These are phyloP conservation scores for Fragum fragum DNA, from an alignment of 2,888 invertebrate species.

Conservation along the genomic window DNA sequence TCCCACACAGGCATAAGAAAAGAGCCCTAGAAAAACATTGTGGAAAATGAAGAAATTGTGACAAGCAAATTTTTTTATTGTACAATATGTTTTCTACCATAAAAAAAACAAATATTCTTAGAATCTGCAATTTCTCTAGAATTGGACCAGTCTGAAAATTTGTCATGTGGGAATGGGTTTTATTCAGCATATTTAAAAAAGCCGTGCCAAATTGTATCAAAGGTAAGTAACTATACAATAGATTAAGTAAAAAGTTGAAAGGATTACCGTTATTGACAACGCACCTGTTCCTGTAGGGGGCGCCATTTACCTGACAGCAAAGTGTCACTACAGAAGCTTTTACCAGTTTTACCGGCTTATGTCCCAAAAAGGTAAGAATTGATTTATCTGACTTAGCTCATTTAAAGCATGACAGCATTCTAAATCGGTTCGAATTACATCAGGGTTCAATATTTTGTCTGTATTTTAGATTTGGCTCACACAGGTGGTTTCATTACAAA, in stretches of 20 bases:
- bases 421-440: neutral
- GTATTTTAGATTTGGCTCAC: neutral
- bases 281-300: constrained; percentile 64
- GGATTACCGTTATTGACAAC: neutral
- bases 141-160: too few relatives aligned
- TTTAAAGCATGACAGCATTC: neutral
- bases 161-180: too few relatives aligned
- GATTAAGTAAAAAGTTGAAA: neutral
- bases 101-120: too few relatives aligned
- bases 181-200: too few relatives aligned
- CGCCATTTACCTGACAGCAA: constrained; percentile 67
- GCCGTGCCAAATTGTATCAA: neutral
- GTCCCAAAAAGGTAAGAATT: constrained; percentile 57
- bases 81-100: too few relatives aligned
- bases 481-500: constrained; percentile 18
- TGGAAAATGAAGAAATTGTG: too few relatives aligned
- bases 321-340: constrained; percentile 70
- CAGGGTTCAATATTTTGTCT: neutral
- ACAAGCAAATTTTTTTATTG: too few relatives aligned
- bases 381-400: neutral
- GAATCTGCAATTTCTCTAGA: too few relatives aligned
- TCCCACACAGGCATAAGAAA: too few relatives aligned
- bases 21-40: too few relatives aligned
- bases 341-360: constrained; percentile 58
- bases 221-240: neutral